Evolutionary conservation across 2,888 invertebrate genomes (phyloP).

Genomic region (Pristionchus arcanus): DNA sequence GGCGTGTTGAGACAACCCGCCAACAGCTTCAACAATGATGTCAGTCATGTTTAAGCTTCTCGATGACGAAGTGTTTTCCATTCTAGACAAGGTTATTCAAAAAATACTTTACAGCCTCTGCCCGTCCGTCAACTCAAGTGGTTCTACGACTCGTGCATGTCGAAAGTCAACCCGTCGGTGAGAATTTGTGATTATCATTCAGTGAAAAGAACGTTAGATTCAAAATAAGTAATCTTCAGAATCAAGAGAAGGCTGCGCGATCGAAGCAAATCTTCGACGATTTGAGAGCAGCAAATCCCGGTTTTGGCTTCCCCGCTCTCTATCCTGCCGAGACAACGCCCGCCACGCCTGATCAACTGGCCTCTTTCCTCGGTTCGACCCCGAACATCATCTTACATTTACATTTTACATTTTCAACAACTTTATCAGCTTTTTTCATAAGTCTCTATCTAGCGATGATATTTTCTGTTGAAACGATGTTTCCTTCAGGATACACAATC

Average conservation of each 20-base stretch:
- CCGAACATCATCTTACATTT: neutral
- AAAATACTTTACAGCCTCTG: neutral
- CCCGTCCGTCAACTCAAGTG: conserved; percentile 37
- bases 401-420: too few species aligned
- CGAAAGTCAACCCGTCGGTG: neutral
- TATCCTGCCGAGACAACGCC: neutral
- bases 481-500: conserved; percentile 56
- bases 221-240: neutral
- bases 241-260: neutral
- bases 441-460: too few species aligned
- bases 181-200: neutral
- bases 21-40: neutral
- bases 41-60: neutral
- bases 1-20: neutral
- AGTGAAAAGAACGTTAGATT: neutral
- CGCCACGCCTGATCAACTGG: neutral
- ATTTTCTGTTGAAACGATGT: too few species aligned
- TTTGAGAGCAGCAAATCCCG: neutral
- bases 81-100: too few species aligned
- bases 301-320: conserved; percentile 7
- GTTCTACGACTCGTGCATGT: conserved; percentile 26
- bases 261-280: conserved; percentile 29
- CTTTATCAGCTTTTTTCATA: too few species aligned
- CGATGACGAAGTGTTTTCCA: too few species aligned
- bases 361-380: neutral